Conservation (phyloP, 2,113 vertebrate genomes). For the Perognathus longimembris region DNA sequence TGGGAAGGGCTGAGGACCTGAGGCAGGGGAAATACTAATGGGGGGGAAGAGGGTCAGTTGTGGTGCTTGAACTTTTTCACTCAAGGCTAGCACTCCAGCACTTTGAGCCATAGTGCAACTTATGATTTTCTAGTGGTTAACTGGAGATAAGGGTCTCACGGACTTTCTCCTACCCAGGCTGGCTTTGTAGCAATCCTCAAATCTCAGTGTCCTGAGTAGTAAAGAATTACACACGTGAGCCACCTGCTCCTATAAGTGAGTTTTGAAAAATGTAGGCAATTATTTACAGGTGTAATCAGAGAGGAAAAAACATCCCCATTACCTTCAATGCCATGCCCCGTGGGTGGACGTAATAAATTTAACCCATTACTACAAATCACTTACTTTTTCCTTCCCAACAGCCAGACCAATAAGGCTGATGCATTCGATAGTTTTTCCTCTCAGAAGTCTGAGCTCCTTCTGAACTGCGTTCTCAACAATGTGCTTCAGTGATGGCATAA, state of each 20-base stretch:
- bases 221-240: not conserved
- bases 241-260: too few species aligned
- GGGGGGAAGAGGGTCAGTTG: too few species aligned
- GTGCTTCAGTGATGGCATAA: conserved; percentile 98
- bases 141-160: too few species aligned
- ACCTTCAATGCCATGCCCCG: not conserved
- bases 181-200: too few species aligned
- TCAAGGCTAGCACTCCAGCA: too few species aligned
- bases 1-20: too few species aligned
- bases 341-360: not conserved
- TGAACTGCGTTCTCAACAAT: conserved; percentile 98
- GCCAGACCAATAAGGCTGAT: conserved; percentile 99
- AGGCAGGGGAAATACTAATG: too few species aligned
- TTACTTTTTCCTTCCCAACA: conserved; percentile 98
- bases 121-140: too few species aligned
- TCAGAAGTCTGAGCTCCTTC: conserved; percentile 95
- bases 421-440: conserved; percentile 99
- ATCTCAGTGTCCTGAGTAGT: not conserved
- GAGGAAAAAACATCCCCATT: not conserved
- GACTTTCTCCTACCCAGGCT: too few species aligned
- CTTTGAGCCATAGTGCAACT: too few species aligned
- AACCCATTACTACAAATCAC: not conserved
- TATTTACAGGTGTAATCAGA: not conserved
- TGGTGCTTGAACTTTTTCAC: too few species aligned
- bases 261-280: not conserved